Percentiles rank a stretch among this genome's conserved stretches.
phyloP scores from a whole-genome alignment of 2,888 invertebrate species.

The Eulithis testata region DNA sequence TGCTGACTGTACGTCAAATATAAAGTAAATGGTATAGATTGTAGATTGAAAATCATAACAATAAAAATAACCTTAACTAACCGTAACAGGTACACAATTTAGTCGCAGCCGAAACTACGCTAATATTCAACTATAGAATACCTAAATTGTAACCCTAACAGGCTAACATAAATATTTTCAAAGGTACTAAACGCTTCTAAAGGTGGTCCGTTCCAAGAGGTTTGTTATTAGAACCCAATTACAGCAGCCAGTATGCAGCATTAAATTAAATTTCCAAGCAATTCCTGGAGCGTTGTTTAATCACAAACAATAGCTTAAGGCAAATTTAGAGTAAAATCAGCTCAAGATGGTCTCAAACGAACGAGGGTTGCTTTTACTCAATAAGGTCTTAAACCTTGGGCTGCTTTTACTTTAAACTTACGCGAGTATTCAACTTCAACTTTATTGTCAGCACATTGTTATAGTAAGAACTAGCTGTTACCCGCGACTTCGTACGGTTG shows the following conservation, averaged over 20 bases:
- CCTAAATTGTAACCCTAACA: conserved; percentile 3
- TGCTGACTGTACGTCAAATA: too few species aligned
- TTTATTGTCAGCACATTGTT: too few species aligned
- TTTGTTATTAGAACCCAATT: conserved; percentile 26
- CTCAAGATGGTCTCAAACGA: neutral
- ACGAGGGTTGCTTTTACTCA: neutral
- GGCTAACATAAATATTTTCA: conserved; percentile 25
- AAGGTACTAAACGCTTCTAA: conserved; percentile 19
- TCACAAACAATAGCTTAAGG: conserved; percentile 9
- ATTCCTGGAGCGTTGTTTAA: conserved; percentile 5
- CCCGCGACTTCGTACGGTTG: too few species aligned
- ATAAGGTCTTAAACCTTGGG: neutral
- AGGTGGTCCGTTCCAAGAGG: conserved; percentile 19
- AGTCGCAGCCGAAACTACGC: too few species aligned
- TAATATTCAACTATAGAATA: too few species aligned
- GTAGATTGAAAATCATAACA: too few species aligned
- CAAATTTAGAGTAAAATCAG: neutral
- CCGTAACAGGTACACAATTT: too few species aligned
- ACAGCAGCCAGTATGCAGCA: conserved; percentile 13
- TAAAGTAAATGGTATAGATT: too few species aligned
- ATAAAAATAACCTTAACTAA: too few species aligned
- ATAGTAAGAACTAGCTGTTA: too few species aligned
- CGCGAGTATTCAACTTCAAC: neutral
- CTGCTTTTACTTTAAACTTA: neutral
- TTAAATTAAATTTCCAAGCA: conserved; percentile 10